Percentiles rank a stretch among this genome's conserved stretches.
Conservation (phyloP, 2,888 invertebrate species). For the Chloroclystis v-ata region DNA sequence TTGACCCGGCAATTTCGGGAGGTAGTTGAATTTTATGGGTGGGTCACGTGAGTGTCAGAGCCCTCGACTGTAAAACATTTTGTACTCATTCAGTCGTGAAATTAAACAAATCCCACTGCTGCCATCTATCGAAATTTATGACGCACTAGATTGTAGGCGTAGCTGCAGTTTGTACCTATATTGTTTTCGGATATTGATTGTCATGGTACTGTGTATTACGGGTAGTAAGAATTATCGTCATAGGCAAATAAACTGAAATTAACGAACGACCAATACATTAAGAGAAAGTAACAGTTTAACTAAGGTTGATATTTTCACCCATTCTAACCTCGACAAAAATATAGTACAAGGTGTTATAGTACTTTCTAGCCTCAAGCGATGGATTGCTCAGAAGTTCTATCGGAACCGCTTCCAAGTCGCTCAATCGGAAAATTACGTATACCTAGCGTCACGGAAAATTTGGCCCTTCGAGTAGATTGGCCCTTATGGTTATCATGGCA, state of each 20-base stretch:
- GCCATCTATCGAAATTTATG: conserved; percentile 72
- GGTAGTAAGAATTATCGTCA: no score
- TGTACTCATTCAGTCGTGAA: conserved; percentile 76
- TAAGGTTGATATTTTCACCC: no score
- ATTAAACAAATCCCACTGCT: conserved; percentile 71
- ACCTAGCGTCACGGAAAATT: conserved; percentile 1
- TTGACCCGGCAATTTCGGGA: conserved; percentile 33
- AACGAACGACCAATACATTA: no score
- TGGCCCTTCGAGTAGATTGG: not conserved
- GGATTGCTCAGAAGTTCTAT: not conserved
- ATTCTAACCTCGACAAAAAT: no score
- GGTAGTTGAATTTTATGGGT: conserved; percentile 57
- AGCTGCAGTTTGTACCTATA: conserved; percentile 52
- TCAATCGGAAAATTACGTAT: conserved; percentile 5
- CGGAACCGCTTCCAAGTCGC: not conserved
- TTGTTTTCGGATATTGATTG: conserved; percentile 40
- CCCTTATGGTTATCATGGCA: no score
- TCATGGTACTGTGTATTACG: no score
- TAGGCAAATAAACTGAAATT: no score
- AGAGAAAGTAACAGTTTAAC: no score
- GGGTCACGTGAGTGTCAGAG: conserved; percentile 53
- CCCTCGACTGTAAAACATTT: conserved; percentile 64
- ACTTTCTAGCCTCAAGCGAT: not conserved
- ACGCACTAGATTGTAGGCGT: conserved; percentile 70
- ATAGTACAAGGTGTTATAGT: no score